These are phyloP conservation scores for Drosophila atripex DNA, from an alignment of 2,888 invertebrate species.

Conservation along the genomic window DNA sequence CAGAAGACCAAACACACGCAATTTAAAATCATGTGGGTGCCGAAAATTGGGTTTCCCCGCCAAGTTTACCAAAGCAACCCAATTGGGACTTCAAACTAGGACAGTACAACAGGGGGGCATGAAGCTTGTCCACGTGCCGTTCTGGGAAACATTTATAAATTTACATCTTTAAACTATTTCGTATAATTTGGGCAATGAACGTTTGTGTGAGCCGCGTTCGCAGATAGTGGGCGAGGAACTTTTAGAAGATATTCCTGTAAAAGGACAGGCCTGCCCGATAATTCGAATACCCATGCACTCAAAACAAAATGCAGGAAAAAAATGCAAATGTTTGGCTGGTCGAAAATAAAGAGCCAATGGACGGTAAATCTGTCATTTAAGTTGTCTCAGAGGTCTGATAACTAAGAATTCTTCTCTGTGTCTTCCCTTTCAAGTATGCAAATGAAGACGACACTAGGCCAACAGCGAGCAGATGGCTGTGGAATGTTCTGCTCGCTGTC, in stretches of 20 bases:
- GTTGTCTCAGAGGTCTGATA: background rate
- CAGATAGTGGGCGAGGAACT: too few relatives aligned
- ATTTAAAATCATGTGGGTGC: slow-evolving; percentile 35
- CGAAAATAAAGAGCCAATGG: too few relatives aligned
- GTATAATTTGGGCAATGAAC: slow-evolving; percentile 31
- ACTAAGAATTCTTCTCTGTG: background rate
- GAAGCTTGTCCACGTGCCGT: slow-evolving; percentile 28
- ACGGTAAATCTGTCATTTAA: too few relatives aligned
- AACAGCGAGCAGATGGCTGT: slow-evolving; percentile 42
- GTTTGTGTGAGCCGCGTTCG: slow-evolving; percentile 21
- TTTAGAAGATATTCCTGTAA: background rate
- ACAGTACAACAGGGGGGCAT: background rate
- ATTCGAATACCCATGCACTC: background rate
- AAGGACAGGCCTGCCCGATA: slow-evolving; percentile 7
- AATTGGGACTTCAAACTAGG: slow-evolving; percentile 27
- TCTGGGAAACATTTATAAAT: slow-evolving; percentile 50
- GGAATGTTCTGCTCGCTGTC: slow-evolving; percentile 41
- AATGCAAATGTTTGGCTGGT: too few relatives aligned
- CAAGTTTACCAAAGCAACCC: slow-evolving; percentile 48
- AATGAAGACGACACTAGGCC: slow-evolving; percentile 55
- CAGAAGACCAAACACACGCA: slow-evolving; percentile 23
- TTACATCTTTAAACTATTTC: slow-evolving; percentile 64
- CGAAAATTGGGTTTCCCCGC: slow-evolving; percentile 31
- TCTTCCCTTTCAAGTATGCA: slow-evolving; percentile 46
- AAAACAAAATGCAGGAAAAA: background rate